Conservation (phyloP, 2,113 vertebrate species). For the Jaculus jaculus region DNA sequence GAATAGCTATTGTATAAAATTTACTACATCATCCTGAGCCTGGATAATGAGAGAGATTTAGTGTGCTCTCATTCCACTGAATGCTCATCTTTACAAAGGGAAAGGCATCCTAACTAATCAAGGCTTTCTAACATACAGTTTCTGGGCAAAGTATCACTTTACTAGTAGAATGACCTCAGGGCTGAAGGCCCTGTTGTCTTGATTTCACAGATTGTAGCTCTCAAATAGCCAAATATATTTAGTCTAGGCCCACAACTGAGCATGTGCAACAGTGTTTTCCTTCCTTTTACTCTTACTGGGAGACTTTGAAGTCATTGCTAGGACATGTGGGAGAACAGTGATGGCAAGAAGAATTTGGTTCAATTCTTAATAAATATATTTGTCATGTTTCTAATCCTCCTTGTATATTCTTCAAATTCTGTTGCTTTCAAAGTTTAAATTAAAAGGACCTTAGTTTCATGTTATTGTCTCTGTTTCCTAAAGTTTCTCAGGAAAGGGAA, state of each 20-base stretch:
- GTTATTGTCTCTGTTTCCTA: not conserved
- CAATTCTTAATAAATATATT: slow-evolving; percentile 44
- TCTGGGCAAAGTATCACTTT: not conserved
- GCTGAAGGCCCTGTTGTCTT: not conserved
- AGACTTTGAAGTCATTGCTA: not conserved
- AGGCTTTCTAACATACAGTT: slow-evolving; percentile 7
- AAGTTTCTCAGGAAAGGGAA: not conserved
- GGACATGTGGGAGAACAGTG: not conserved
- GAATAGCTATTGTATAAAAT: not conserved
- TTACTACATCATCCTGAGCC: slow-evolving; percentile 1
- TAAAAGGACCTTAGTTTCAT: not conserved
- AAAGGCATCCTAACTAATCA: slow-evolving; percentile 9
- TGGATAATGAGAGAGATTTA: not conserved
- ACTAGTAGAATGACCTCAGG: not conserved
- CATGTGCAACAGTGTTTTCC: not conserved
- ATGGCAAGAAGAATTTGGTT: slow-evolving; percentile 14
- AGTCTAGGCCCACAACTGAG: not conserved
- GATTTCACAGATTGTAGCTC: not conserved
- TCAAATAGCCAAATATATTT: not conserved
- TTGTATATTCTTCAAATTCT: slow-evolving; percentile 27
- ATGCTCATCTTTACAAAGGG: not conserved
- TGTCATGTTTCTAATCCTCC: slow-evolving; percentile 16
- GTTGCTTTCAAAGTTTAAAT: not conserved
- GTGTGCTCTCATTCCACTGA: not conserved
- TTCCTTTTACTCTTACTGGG: not conserved